These are phyloP conservation scores for Pedetes capensis DNA, from an alignment of 2,113 vertebrate genomes.

Conservation along the genomic window DNA sequence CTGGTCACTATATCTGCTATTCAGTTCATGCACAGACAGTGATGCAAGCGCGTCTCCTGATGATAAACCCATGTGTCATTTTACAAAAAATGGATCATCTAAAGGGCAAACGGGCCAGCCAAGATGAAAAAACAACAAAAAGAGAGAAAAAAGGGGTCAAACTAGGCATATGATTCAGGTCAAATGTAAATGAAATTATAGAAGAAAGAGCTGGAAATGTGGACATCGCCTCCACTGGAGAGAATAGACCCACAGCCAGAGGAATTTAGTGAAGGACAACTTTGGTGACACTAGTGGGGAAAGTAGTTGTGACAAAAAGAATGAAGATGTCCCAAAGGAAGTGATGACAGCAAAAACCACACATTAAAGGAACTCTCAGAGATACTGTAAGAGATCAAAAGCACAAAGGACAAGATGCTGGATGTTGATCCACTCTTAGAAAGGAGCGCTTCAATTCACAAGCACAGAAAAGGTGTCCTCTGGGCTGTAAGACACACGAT, in stretches of 20 bases:
- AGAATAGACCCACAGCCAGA: background rate
- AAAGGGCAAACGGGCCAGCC: background rate
- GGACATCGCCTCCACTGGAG: fast-evolving
- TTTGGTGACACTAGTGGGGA: background rate
- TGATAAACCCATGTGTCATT: background rate
- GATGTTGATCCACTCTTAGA: background rate
- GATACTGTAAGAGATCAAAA: background rate
- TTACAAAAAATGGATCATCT: background rate
- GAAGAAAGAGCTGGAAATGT: background rate
- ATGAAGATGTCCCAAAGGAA: background rate
- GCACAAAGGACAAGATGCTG: background rate
- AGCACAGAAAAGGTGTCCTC: background rate
- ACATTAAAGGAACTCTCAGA: background rate
- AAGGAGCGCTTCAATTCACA: background rate
- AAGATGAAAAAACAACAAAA: background rate
- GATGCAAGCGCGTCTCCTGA: background rate
- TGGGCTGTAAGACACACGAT: background rate
- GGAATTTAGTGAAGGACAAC: background rate
- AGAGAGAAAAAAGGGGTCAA: background rate
- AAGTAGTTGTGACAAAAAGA: background rate
- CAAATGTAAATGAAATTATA: fast-evolving
- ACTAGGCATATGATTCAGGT: background rate
- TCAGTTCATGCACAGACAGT: background rate
- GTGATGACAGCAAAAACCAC: background rate
- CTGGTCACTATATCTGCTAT: background rate